These are phyloP conservation scores for Philhelius pedissequus DNA, from an alignment of 2,888 invertebrate species.

Conservation along the genomic window DNA sequence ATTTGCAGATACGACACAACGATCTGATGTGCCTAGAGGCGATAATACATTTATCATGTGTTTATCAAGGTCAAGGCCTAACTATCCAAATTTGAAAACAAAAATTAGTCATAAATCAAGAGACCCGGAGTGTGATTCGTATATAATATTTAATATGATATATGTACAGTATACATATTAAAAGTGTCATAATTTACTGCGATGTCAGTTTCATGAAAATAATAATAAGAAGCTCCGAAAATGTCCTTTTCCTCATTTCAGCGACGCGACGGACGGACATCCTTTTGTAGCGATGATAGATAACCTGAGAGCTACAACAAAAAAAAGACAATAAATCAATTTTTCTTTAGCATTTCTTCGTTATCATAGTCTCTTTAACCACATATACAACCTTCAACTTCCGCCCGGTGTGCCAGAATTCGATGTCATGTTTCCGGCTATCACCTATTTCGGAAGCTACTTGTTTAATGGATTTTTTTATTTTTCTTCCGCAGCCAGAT, in stretches of 20 bases:
- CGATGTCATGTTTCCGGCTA: neutral
- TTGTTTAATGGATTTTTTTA: conserved; percentile 45
- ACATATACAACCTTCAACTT: too few relatives aligned
- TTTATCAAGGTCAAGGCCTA: too few relatives aligned
- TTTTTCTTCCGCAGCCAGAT: conserved; percentile 9
- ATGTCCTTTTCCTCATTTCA: conserved; percentile 33
- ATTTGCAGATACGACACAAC: too few relatives aligned
- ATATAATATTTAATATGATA: conserved; percentile 34
- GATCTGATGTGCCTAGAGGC: too few relatives aligned
- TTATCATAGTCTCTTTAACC: neutral
- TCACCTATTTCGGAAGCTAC: neutral
- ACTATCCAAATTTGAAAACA: too few relatives aligned
- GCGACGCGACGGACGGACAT: neutral
- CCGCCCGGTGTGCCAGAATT: too few relatives aligned
- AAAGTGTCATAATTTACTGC: conserved; percentile 48
- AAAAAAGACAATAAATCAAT: conserved; percentile 64
- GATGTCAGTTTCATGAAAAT: conserved; percentile 11
- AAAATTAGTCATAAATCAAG: too few relatives aligned
- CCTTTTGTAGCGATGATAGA: conserved; percentile 48
- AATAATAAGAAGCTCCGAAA: conserved; percentile 35
- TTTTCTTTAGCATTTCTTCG: conserved; percentile 16
- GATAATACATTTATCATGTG: too few relatives aligned
- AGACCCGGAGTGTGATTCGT: neutral
- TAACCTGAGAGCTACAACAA: conserved; percentile 45
- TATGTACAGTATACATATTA: neutral